Evolutionary conservation across 2,797 vertebrate genomes (phyloP).

Genomic region (Sebastes miniatus): DNA sequence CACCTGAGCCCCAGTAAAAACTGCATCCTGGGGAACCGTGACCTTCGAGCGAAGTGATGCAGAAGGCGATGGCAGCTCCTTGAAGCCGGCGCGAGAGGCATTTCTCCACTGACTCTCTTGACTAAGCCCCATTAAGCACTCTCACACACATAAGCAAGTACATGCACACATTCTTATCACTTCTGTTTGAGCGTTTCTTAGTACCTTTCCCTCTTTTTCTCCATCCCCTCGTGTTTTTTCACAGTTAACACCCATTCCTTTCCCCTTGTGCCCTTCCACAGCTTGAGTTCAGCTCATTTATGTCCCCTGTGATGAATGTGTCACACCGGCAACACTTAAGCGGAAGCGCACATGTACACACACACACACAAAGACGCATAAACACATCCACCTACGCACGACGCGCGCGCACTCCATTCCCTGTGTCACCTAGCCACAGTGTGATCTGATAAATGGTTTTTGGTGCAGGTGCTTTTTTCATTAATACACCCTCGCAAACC

Average conservation of each 20-base stretch:
- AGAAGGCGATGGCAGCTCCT: constrained; percentile 29
- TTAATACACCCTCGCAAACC: constrained; percentile 47
- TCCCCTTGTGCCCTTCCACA: constrained; percentile 27
- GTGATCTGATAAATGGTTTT: constrained; percentile 67
- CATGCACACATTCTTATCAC: constrained; percentile 9
- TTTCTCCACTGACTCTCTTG: constrained; percentile 19
- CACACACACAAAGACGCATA: neutral
- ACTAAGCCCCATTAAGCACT: constrained; percentile 51
- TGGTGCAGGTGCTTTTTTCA: constrained; percentile 56
- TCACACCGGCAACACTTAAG: constrained; percentile 52
- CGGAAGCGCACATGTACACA: constrained; percentile 13
- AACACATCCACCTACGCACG: constrained; percentile 16
- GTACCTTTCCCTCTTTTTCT: neutral
- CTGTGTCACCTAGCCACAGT: constrained; percentile 32
- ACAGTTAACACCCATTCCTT: constrained; percentile 36
- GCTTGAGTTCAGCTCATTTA: constrained; percentile 63
- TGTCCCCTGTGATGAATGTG: constrained; percentile 66
- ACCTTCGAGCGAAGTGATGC: constrained; percentile 47
- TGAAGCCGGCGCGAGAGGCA: neutral
- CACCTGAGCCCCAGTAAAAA: neutral
- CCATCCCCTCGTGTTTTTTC: neutral
- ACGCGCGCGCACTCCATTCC: constrained; percentile 6
- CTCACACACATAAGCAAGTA: constrained; percentile 24
- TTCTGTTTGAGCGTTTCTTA: neutral
- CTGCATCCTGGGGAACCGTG: constrained; percentile 2